Evolutionary conservation across 2,888 invertebrate species (phyloP).

Genomic region (Caenorhabditis macrosperma): DNA sequence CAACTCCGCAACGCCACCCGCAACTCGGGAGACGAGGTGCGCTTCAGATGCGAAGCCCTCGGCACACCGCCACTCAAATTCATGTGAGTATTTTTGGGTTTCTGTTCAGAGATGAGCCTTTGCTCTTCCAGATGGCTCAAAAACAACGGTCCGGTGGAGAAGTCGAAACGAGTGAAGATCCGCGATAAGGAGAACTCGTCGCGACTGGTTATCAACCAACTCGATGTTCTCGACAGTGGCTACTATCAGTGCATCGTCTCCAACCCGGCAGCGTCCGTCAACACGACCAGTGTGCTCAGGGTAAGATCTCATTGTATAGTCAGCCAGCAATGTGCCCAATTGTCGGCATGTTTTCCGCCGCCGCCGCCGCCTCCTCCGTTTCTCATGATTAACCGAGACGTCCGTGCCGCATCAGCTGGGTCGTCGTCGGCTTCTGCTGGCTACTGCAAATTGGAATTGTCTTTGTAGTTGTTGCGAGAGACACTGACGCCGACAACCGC

Average conservation of each 20-base stretch:
- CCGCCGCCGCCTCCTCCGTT: constrained; percentile 6
- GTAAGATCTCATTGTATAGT: constrained; percentile 62
- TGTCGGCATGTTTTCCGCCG: constrained; percentile 15
- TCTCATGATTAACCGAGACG: constrained; percentile 37
- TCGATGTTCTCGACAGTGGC: constrained; percentile 78
- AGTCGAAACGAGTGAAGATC: constrained; percentile 72
- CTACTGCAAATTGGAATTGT: constrained; percentile 40
- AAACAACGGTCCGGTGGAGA: constrained; percentile 79
- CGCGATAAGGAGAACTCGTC: constrained; percentile 75
- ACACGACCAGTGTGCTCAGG: constrained; percentile 77
- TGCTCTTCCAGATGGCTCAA: constrained; percentile 57
- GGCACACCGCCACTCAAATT: constrained; percentile 79
- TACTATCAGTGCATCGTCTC: constrained; percentile 78
- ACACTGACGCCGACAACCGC: neutral
- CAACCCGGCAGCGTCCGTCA: constrained; percentile 78
- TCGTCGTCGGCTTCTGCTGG: neutral
- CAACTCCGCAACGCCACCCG: constrained; percentile 75
- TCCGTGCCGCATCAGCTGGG: constrained; percentile 30
- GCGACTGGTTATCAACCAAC: constrained; percentile 74
- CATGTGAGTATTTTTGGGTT: constrained; percentile 68
- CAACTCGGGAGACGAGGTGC: constrained; percentile 75
- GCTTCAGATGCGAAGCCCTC: constrained; percentile 78
- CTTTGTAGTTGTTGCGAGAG: constrained; percentile 1
- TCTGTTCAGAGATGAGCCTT: neutral
- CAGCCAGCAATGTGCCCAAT: constrained; percentile 3